phyloP scores from a whole-genome alignment of 2,797 vertebrate species.

The Eulemur coronatus region DNA sequence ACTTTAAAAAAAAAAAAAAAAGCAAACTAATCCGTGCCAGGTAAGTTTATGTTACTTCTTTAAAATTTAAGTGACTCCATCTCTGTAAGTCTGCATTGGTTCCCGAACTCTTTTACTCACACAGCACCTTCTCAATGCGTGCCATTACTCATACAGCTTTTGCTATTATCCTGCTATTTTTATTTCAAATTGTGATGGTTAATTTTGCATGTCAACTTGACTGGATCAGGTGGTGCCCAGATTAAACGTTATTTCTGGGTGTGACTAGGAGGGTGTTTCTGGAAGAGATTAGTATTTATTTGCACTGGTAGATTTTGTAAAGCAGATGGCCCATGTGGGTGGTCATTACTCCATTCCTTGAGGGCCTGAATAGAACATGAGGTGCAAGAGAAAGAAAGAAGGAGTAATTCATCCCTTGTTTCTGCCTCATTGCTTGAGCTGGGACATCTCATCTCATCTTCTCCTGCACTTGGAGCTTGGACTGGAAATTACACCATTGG shows the following conservation, averaged over 20 bases:
- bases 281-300: not conserved
- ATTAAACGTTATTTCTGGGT: not conserved
- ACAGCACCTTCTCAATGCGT: not conserved
- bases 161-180: not conserved
- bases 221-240: not conserved
- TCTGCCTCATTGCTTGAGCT: not conserved
- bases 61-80: not conserved
- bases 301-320: not conserved
- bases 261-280: not conserved
- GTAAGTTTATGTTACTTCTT: not conserved
- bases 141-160: no score
- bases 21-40: not conserved
- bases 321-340: not conserved
- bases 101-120: no score
- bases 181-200: not conserved
- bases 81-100: no score
- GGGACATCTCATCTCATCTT: not conserved
- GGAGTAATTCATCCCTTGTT: not conserved
- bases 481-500: not conserved
- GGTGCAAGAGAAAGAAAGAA: not conserved
- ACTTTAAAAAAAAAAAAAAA: not conserved
- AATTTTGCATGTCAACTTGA: not conserved
- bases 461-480: not conserved
- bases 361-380: not conserved
- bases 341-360: not conserved